These are phyloP conservation scores for Incurvaria masculella DNA, from an alignment of 2,888 invertebrate genomes.

Conservation along the genomic window DNA sequence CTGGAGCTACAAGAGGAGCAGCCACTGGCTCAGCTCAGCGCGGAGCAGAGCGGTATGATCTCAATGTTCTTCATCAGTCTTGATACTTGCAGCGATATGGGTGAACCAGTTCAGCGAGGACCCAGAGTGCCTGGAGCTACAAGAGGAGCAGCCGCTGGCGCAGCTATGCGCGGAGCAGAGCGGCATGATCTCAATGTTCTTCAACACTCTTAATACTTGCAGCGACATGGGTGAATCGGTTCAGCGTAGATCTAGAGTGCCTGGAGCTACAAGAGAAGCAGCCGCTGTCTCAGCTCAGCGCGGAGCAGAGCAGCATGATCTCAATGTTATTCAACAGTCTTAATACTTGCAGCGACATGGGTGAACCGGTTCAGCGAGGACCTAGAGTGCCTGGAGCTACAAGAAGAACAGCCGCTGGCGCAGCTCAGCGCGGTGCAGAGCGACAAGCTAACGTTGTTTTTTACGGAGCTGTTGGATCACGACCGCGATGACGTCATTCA, in stretches of 20 bases:
- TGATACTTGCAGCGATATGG: too few species aligned
- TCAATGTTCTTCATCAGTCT: too few species aligned
- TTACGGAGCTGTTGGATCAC: constrained; percentile 66
- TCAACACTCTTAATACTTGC: constrained; percentile 18
- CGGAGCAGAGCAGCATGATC: constrained; percentile 66
- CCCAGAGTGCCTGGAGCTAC: too few species aligned
- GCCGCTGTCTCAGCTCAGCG: constrained; percentile 49
- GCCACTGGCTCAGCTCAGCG: too few species aligned
- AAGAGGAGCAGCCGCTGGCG: too few species aligned
- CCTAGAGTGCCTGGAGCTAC: constrained; percentile 53
- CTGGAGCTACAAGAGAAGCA: constrained; percentile 54
- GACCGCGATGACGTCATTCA: constrained; percentile 69
- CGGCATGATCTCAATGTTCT: too few species aligned
- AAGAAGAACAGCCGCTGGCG: constrained; percentile 48
- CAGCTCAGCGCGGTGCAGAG: constrained; percentile 60
- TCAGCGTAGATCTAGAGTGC: constrained; percentile 62
- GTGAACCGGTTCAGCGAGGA: constrained; percentile 70
- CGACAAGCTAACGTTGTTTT: constrained; percentile 70
- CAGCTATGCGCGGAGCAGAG: too few species aligned
- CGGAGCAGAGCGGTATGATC: too few species aligned
- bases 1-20: too few species aligned
- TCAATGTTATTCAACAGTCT: constrained; percentile 62
- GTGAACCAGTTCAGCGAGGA: too few species aligned
- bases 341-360: constrained; percentile 61
- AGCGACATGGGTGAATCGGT: constrained; percentile 76